A percentile compares a stretch with the other conserved stretches of the same genome.
phyloP scores from a whole-genome alignment of 2,888 invertebrate species.

The Cryptus armator region DNA sequence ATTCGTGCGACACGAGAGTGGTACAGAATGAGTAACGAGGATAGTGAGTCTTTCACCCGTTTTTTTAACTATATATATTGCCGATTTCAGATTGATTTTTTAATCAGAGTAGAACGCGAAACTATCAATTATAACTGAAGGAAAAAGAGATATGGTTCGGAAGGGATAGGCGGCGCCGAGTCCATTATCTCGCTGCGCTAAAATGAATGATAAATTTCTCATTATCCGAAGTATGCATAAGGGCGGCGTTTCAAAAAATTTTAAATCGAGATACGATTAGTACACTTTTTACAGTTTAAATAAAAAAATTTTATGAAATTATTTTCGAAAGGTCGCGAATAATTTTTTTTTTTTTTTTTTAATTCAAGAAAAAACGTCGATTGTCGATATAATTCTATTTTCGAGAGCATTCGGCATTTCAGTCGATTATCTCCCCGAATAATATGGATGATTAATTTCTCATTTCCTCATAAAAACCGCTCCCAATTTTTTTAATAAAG shows the following conservation, averaged over 20 bases:
- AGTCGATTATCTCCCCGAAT: background rate
- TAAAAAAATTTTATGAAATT: too few species aligned
- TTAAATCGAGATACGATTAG: background rate
- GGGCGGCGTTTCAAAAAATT: background rate
- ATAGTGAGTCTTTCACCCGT: background rate
- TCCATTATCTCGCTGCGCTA: constrained; percentile 7
- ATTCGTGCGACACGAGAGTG: constrained; percentile 30
- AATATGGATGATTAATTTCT: too few species aligned
- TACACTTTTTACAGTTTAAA: background rate
- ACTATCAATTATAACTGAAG: constrained; percentile 42
- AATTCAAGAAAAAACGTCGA: background rate
- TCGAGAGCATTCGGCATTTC: background rate
- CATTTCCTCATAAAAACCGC: too few species aligned
- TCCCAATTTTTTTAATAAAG: background rate
- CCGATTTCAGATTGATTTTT: constrained; percentile 56
- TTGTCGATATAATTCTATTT: background rate
- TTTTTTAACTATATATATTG: background rate
- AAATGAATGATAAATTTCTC: constrained; percentile 17
- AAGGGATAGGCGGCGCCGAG: background rate
- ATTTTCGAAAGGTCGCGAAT: too few species aligned
- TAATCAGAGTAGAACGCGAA: constrained; percentile 36
- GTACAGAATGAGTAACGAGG: constrained; percentile 23
- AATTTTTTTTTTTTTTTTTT: background rate
- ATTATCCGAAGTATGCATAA: background rate
- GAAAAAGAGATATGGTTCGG: background rate